Evolutionary conservation across 2,113 vertebrate species (phyloP).

Genomic region (Microtus pennsylvanicus): DNA sequence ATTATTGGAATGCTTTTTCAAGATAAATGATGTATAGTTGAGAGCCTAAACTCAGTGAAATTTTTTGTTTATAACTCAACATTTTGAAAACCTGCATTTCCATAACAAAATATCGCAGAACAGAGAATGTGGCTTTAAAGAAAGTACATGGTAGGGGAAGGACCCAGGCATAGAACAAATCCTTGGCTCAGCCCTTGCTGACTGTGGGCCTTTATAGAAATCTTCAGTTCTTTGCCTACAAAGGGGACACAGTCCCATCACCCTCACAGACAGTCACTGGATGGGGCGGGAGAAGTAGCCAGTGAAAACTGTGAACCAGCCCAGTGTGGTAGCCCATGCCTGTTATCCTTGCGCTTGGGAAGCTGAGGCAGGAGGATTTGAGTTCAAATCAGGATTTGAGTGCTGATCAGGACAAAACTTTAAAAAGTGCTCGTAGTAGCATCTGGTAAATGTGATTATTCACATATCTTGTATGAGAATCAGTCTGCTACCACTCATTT

Average conservation of each 20-base stretch:
- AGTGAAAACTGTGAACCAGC: neutral
- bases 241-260: neutral
- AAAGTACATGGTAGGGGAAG: neutral
- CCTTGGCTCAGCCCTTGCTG: conserved; percentile 15
- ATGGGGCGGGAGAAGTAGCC: neutral
- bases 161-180: neutral
- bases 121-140: neutral
- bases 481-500: neutral
- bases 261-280: neutral
- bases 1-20: neutral
- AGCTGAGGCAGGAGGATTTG: neutral
- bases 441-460: neutral
- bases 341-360: neutral
- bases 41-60: conserved; percentile 5
- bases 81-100: conserved; percentile 30
- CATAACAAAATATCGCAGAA: conserved; percentile 1
- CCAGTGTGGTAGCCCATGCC: neutral
- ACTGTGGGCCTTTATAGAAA: neutral
- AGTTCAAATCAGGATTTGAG: neutral
- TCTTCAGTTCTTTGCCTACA: neutral
- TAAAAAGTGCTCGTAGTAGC: neutral
- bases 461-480: neutral
- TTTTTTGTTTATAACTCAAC: conserved; percentile 53
- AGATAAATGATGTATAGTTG: conserved; percentile 44
- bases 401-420: neutral